These are phyloP conservation scores for Mormyrus proboscirostris DNA, from an alignment of 2,797 vertebrate species.

Conservation along the genomic window DNA sequence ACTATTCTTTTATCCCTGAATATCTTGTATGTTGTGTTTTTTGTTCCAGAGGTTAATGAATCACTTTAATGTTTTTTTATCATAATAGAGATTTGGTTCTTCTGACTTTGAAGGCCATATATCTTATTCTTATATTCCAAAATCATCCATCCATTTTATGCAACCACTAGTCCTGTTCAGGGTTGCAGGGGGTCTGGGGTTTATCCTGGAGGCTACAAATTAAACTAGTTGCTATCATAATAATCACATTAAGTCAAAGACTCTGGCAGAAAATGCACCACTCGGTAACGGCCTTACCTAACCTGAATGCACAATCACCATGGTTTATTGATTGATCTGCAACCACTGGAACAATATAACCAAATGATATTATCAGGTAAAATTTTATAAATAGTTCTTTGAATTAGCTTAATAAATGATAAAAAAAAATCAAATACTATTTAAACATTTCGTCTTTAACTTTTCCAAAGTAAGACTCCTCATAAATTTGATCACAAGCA, in stretches of 20 bases:
- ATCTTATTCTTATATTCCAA: not conserved
- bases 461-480: not conserved
- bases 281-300: not conserved
- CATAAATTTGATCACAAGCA: not conserved
- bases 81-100: not conserved
- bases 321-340: not conserved
- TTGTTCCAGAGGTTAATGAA: not conserved
- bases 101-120: not conserved
- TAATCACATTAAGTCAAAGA: not conserved
- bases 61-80: not conserved
- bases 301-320: not conserved
- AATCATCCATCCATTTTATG: not conserved
- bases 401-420: not conserved
- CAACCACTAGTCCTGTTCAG: no score
- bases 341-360: not conserved
- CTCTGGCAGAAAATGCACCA: not conserved
- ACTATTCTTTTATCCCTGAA: not conserved
- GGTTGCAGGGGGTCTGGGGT: not conserved
- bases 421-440: not conserved
- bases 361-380: not conserved
- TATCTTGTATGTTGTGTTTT: not conserved
- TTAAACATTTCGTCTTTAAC: not conserved
- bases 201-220: not conserved
- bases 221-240: not conserved
- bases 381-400: not conserved